Evolutionary conservation across 2,797 vertebrate genomes (phyloP), one percentile per base, ranked within the genome.

Genomic region (Holocentrus rufus): DNA sequence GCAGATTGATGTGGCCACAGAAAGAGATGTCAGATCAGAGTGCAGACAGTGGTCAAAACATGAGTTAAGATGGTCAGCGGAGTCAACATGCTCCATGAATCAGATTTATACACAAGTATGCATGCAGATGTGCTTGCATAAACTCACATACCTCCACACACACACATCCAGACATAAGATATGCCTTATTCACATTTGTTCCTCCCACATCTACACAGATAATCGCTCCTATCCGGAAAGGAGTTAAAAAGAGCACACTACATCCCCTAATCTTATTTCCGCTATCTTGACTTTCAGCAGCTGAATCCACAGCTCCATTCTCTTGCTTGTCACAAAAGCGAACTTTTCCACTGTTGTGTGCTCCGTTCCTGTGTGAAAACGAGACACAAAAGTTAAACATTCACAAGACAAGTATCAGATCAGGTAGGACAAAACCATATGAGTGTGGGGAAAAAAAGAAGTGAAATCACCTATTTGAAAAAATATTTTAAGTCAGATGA

Each of bases 261-360:
- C 34, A 27, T 65, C 36, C 47, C 11, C 31, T 74, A 65, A 88
- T 89, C 61, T 74, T 47, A 74, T 81, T 87, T 76, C 67, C 60
- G 46, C 53, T 17, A 59, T 85, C 81, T 74, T 1, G 42, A 53
- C 63, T 82, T 64, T 72, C 39, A 75, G 25, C 62, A 65, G 39
- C 53, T 9, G 14, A 62, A 78, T 68, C 54, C 30, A 81, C 20
- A 50, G 20, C 53, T 54, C 61, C 11, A 67, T 64, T 67, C 55
- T 50, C 30, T 65, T 11, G 17, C 3, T 11, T 74, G 7, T 25
- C 42, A 27, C 23, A 30, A 46, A 8, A 65, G 18, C 44, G 2
- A 6, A 6, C 7, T 57, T 27, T 44, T 53, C 31, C 15, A 59
- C 55, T 11, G 22, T 27, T 46, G 7, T 54, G n/a, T 34, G n/a